Base-by-base conservation (phyloP, 2,113 vertebrate genomes). In the Poicephalus gulielmi region DNA sequence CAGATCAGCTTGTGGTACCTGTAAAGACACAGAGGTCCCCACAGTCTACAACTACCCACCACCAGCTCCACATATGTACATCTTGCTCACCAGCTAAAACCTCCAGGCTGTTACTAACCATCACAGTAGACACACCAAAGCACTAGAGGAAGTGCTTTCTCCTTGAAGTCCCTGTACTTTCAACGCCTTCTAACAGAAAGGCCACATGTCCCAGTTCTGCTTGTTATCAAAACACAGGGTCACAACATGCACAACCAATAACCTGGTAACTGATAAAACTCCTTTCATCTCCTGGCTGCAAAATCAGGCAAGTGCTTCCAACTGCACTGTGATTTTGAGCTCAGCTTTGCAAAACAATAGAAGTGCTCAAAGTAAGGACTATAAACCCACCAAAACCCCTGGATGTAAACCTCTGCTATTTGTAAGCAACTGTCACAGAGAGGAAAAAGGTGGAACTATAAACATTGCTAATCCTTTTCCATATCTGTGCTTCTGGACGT, bases 1-100 rank as follows among this genome's bases (percentile, higher is more conserved):
- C 99, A 99, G 63, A 99, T 99, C 92, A 99, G 98, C 82, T 99
- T 99, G 97, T 99, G 99, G 96, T 99, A 99, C 96, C 99, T 99
- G 96, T 28, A 97, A 97, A 92, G 49, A 97, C 28, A 97, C 88
- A 96, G 83, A 76, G 9, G 78, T 12, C 31, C 62, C 68, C 85
- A 20, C 14, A 39, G 46, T 22, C 64, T n/a, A 66, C n/a, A 69
- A 11, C 19, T 17, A 70, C 10, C 17, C 28, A 62, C 11, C 22
- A 33, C 28, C 47, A 85, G 70, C 52, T 76, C 50, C 77, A 11
- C 0, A 0, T 2, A 41, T 15, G 17, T 18, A 27, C 12, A 8
- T 63, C 79, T 30, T 67, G 25, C 24, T 67, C 49, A 30, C 8
- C 62, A 64, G 47, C 8, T 43, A 5, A 37, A 82, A 25, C 11